Conservation (phyloP, 2,888 invertebrate species). For the Antheraea assamensis region DNA sequence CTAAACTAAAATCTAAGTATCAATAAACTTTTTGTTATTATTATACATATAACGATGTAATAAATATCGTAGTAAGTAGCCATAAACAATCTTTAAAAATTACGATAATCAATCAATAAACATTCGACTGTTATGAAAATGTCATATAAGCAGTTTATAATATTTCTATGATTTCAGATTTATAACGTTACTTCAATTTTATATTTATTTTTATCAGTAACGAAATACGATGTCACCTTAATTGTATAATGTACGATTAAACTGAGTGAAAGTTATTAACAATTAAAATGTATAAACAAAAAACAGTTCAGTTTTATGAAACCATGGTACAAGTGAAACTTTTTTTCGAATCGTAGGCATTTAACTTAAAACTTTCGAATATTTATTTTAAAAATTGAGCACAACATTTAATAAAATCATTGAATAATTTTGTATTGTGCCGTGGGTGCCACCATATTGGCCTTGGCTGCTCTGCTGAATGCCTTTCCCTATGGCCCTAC, state of each 20-base stretch:
- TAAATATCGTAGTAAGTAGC: not conserved
- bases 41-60: not conserved
- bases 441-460: too few species aligned
- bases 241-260: not conserved
- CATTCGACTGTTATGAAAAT: not conserved
- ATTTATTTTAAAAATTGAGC: too few species aligned
- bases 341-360: too few species aligned
- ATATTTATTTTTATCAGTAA: not conserved
- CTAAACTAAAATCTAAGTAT: not conserved
- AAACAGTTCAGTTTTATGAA: too few species aligned
- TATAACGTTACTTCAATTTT: not conserved
- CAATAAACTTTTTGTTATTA: not conserved
- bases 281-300: not conserved
- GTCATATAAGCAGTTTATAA: not conserved
- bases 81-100: not conserved
- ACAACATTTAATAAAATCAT: too few species aligned
- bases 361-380: too few species aligned
- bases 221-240: not conserved
- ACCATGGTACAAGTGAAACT: too few species aligned
- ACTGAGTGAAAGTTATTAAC: not conserved
- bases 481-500: too few species aligned
- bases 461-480: too few species aligned
- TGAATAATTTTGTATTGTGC: too few species aligned
- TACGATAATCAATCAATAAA: constrained; percentile 1
- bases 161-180: not conserved